phyloP scores from a whole-genome alignment of 2,888 invertebrate species.

The Hofmannophila pseudospretella region DNA sequence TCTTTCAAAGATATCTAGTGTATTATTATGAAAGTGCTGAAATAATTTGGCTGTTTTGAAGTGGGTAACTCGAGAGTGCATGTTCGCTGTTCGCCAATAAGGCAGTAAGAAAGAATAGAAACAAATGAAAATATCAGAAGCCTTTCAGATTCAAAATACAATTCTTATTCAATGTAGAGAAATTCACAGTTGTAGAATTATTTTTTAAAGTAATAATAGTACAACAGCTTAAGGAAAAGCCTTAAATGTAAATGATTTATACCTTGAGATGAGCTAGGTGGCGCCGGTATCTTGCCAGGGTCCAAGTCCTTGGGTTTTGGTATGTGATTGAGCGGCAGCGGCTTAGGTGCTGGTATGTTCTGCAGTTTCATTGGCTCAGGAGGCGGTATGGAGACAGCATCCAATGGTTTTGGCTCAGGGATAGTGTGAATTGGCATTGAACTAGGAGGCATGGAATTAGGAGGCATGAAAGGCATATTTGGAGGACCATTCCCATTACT shows the following conservation, averaged over 20 bases:
- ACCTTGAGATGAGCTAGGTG: constrained; percentile 52
- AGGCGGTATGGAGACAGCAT: constrained; percentile 33
- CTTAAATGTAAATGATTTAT: constrained; percentile 27
- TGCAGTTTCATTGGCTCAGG: constrained; percentile 75
- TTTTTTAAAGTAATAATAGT: constrained; percentile 5
- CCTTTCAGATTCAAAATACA: constrained; percentile 5
- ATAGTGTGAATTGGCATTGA: constrained; percentile 17
- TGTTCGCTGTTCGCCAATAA: no score
- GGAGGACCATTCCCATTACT: constrained; percentile 42
- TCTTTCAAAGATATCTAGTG: background rate
- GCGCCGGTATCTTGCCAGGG: constrained; percentile 73
- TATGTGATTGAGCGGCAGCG: constrained; percentile 78
- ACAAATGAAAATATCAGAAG: constrained; percentile 24
- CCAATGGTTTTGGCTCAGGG: constrained; percentile 36
- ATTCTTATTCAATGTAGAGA: background rate
- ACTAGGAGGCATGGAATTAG: constrained; percentile 18
- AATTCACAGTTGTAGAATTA: constrained; percentile 18
- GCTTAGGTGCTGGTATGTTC: constrained; percentile 79
- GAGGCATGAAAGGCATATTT: constrained; percentile 48
- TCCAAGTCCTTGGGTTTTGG: constrained; percentile 80
- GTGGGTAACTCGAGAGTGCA: no score
- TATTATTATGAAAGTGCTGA: no score
- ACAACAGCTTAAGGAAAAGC: constrained; percentile 6
- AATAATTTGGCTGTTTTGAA: no score
- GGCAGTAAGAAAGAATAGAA: no score